Base-by-base conservation (phyloP, 2,888 invertebrate genomes). In the Thymelicus acteon region DNA sequence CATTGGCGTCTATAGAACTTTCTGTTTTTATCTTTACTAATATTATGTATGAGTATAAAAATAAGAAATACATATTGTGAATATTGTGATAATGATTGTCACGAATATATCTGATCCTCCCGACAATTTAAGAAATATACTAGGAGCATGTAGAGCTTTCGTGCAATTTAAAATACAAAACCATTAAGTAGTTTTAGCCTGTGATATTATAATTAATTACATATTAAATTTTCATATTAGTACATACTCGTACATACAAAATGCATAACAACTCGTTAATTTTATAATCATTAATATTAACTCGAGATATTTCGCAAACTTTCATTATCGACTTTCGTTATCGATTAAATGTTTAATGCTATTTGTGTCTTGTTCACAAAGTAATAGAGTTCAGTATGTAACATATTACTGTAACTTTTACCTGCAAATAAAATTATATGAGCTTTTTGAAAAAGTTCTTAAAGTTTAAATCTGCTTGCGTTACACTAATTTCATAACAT, bases 321-420 rank as follows among this genome's bases (percentile, higher is more conserved):
- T 44, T 44, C 8, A 8, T 44, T 44, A 12, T 44, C 8, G 12
- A 62, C 62, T 62, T 62, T 48, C 62, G 15, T 61, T 61, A 19
- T 44, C 44, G 47, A 48, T 13, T 48, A 1, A 19, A 13, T 12
- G n/a, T 60, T 60, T 24, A 37, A 4, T 31, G 7, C 13, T 48
- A 54, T 24, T 10, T 54, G 7, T 24, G 24, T 2, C 7, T 8
- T 62, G 6, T 48, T 37, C 13, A 0, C 7, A 24, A 8, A 6
- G 47, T 13, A 12, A 24, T 47, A 61, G 24, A 13, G 44, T 19
- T 24, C 6, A 61, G 2, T 61, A 24, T 47, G n/a, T n/a, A n/a
- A 47, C 19, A 10, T 12, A 61, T 5, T 44, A 19, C n/a, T n/a
- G n/a, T 0, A 24, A 19, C 19, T 19, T 19, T 19, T 19, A 19